These are phyloP conservation scores for Ectemnius cavifrons DNA, from an alignment of 2,888 invertebrate species.

Conservation along the genomic window DNA sequence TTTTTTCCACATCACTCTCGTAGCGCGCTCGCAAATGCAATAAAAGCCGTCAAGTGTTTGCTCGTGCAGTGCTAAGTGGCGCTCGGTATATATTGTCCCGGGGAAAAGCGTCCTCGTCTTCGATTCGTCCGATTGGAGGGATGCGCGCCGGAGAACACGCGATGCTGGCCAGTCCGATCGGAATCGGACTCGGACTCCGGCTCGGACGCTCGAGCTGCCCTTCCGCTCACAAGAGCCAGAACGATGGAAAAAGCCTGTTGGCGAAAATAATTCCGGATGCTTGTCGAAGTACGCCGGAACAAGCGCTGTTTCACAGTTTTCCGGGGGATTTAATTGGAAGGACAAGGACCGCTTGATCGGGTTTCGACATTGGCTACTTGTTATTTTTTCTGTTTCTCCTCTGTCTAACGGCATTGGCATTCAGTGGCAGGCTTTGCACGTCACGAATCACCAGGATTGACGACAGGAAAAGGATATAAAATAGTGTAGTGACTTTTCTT, in stretches of 20 bases:
- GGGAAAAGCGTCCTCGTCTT: conserved; percentile 55
- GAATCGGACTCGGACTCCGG: conserved; percentile 14
- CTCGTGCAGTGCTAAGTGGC: conserved; percentile 63
- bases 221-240: not conserved
- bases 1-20: conserved; percentile 33
- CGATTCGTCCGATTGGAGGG: conserved; percentile 39
- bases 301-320: not conserved
- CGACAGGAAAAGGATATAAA: no score
- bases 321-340: conserved; percentile 1
- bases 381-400: no score
- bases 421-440: no score
- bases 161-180: conserved; percentile 1
- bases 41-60: conserved; percentile 68
- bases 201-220: not conserved
- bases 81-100: conserved; percentile 68
- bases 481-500: no score
- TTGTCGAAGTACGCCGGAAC: not conserved
- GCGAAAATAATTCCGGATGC: not conserved
- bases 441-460: no score
- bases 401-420: no score
- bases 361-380: not conserved
- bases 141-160: conserved; percentile 16
- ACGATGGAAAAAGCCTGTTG: conserved; percentile 7
- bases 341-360: not conserved
- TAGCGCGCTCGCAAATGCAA: conserved; percentile 61